Conservation (phyloP, 1,140 invertebrate genomes). For the Charaxes varanes region DNA sequence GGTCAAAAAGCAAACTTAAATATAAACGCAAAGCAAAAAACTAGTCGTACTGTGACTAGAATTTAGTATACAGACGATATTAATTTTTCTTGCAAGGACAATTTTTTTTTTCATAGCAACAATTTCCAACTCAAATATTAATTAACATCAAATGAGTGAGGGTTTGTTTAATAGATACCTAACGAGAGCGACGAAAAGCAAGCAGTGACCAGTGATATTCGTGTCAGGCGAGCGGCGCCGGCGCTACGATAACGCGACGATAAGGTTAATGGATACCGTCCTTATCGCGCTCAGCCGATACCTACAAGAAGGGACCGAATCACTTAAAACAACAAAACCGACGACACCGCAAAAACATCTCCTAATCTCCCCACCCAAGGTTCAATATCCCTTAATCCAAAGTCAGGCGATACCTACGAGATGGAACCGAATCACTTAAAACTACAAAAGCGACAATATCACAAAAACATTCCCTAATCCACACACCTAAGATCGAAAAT, state of each 20-base stretch:
- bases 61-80: too few species aligned
- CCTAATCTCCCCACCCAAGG: constrained; percentile 27
- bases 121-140: constrained; percentile 1
- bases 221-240: constrained; percentile 53
- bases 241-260: constrained; percentile 59
- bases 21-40: too few species aligned
- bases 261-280: constrained; percentile 63
- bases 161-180: constrained; percentile 4
- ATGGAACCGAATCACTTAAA: constrained; percentile 35
- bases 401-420: constrained; percentile 36
- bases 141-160: constrained; percentile 7
- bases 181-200: constrained; percentile 28
- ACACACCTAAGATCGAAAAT: constrained; percentile 31
- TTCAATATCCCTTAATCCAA: constrained; percentile 27
- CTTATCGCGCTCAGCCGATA: constrained; percentile 47
- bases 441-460: constrained; percentile 13
- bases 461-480: constrained; percentile 26
- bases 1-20: too few species aligned
- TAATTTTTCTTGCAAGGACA: constrained; percentile 1
- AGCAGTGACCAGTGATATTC: constrained; percentile 44
- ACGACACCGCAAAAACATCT: constrained; percentile 21
- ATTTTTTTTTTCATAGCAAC: not conserved
- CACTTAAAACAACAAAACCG: constrained; percentile 26
- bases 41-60: too few species aligned
- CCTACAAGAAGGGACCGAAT: constrained; percentile 34